Conservation (phyloP, 2,888 invertebrate genomes). For the Caenorhabditis drosophilae region DNA sequence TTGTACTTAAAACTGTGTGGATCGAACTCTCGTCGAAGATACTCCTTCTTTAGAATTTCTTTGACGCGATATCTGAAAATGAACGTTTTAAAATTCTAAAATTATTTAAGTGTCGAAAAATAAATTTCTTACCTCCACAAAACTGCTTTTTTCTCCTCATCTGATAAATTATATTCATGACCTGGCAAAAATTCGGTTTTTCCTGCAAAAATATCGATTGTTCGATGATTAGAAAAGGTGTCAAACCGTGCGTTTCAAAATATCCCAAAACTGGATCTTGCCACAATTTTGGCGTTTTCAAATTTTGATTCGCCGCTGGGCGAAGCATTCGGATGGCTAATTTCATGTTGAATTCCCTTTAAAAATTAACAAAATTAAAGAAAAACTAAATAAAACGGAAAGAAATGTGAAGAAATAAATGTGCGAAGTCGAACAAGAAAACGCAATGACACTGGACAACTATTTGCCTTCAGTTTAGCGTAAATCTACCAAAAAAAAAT, state of each 20-base stretch:
- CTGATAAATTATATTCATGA: conserved; percentile 67
- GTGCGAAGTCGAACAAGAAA: conserved; percentile 22
- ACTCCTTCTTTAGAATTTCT: conserved; percentile 68
- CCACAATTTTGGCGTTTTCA: conserved; percentile 65
- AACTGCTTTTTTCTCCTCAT: conserved; percentile 66
- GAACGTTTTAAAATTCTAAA: not conserved
- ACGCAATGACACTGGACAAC: conserved; percentile 5
- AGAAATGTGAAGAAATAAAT: conserved; percentile 6
- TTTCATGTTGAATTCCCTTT: conserved; percentile 51
- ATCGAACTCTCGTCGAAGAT: conserved; percentile 67
- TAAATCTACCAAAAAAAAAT: too few relatives aligned
- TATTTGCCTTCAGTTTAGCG: conserved; percentile 22
- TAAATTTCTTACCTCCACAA: conserved; percentile 45
- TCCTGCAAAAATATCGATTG: conserved; percentile 53
- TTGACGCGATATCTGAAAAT: conserved; percentile 67
- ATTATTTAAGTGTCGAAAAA: not conserved
- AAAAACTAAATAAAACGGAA: conserved; percentile 2
- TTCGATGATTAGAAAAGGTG: not conserved
- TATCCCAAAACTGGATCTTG: conserved; percentile 62
- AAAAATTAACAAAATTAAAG: not conserved
- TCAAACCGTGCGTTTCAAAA: conserved; percentile 54
- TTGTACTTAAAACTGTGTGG: conserved; percentile 67
- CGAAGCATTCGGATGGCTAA: conserved; percentile 60
- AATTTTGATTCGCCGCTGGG: conserved; percentile 68
- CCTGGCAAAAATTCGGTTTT: conserved; percentile 68